Evolutionary conservation across 2,888 invertebrate species (phyloP), one percentile per base, ranked within the genome.

Genomic region (Myopa tessellatipennis): DNA sequence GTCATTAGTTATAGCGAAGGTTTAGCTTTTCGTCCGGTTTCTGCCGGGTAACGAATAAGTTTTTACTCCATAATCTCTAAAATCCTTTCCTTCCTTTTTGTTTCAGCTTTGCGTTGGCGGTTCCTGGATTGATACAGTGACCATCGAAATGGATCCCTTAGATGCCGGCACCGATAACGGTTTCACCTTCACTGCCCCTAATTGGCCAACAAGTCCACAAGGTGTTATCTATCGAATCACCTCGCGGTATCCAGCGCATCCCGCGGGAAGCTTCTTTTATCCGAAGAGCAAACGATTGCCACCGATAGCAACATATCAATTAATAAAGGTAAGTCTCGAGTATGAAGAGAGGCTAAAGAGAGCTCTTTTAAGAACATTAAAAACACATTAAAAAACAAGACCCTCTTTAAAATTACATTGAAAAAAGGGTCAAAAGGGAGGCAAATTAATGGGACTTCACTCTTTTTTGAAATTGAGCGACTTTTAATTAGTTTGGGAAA

Each of bases 161-260:
- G 98, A 98, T 89, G 97, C 96, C 16, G 98, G 98, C 74, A 97
- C 96, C 65, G 97, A 98, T 91, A 96, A 96, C 89, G 98, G 98
- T 4, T 95, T 97, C 90, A 97, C 97, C 74, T 98, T 98, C 90
- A 97, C 97, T 26, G 95, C 98, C n/a, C 97, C 97, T 72, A 96
- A 97, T 90, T 98, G 98, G 97, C 95, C 96, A 74, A 96, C 96
- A 34, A 94, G 95, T 72, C 97, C 97, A 3, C 95, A 95, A 88
- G 95, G 96, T 82, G 94, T 94, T 82, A 95, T 97, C 82, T 95
- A 95, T 90, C 92, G 94, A 85, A 96, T 98, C 90, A 97, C 97
- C 52, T 94, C 96, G 69, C 93, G 93, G 82, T 95, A 94, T 89
- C 98, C 97, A 12, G 94, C 94, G 78, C 97, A 98, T 90, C 96